phyloP scores from a whole-genome alignment of 2,113 vertebrate genomes.

The Jacana jacana region DNA sequence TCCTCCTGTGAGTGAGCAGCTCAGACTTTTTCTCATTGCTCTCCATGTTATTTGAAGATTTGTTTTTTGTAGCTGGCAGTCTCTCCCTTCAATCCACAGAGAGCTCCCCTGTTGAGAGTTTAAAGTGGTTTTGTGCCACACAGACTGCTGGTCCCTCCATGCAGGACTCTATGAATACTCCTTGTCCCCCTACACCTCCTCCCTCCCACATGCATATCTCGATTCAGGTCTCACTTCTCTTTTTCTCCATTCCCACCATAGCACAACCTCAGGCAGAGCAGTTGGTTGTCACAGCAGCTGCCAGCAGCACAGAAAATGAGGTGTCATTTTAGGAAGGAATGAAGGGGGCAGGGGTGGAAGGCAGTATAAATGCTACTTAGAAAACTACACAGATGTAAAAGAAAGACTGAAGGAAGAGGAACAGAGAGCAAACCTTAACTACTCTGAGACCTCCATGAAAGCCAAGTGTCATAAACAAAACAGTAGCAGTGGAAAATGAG shows the following conservation, averaged over 20 bases:
- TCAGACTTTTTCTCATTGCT: background rate
- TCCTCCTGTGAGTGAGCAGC: fast-evolving
- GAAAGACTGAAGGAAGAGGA: background rate
- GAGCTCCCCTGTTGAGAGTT: background rate
- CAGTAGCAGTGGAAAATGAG: background rate
- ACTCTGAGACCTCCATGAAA: background rate
- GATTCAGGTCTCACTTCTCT: background rate
- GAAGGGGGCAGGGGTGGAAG: background rate
- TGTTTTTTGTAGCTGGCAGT: background rate
- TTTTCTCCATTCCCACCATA: background rate
- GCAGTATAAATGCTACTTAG: background rate
- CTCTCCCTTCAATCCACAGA: background rate
- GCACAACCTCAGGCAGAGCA: background rate
- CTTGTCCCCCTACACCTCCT: background rate
- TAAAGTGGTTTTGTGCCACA: background rate
- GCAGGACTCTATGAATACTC: fast-evolving
- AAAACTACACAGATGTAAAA: background rate
- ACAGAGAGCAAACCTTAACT: background rate
- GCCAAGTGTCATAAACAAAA: background rate
- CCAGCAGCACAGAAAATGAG: background rate
- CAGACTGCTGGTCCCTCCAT: background rate
- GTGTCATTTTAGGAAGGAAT: background rate
- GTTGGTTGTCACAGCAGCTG: background rate
- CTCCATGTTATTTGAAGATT: background rate
- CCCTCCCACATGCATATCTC: background rate